Evolutionary conservation across 2,888 invertebrate genomes (phyloP).

Genomic region (Acanthosepion esculentum): DNA sequence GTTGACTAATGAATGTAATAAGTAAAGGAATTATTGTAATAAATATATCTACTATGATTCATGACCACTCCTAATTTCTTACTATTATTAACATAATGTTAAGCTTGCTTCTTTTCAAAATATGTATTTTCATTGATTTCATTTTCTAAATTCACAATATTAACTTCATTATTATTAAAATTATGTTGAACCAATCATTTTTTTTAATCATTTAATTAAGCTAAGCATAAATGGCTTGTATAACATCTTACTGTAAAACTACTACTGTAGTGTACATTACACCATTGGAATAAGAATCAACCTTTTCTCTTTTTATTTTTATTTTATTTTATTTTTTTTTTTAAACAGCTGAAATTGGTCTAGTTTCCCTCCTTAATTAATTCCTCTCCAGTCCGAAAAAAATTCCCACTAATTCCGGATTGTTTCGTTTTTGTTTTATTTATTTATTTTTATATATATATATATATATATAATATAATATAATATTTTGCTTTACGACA

Average conservation of each 20-base stretch:
- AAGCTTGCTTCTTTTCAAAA: background rate
- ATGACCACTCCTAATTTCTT: constrained; percentile 33
- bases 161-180: background rate
- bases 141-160: background rate
- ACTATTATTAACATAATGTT: background rate
- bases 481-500: background rate
- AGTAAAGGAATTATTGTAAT: constrained; percentile 6
- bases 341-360: no score
- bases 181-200: background rate
- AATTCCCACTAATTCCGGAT: background rate
- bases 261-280: background rate
- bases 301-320: no score
- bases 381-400: no score
- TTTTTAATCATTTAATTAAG: background rate
- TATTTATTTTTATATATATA: no score
- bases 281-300: no score
- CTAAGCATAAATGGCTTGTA: background rate
- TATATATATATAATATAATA: no score
- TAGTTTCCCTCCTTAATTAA: no score
- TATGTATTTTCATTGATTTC: background rate
- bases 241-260: background rate
- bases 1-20: constrained; percentile 2
- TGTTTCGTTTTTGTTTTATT: background rate
- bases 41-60: background rate
- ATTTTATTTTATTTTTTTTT: no score